These are phyloP conservation scores for Uloborus plumipes DNA, from an alignment of 2,888 invertebrate species.

Conservation along the genomic window DNA sequence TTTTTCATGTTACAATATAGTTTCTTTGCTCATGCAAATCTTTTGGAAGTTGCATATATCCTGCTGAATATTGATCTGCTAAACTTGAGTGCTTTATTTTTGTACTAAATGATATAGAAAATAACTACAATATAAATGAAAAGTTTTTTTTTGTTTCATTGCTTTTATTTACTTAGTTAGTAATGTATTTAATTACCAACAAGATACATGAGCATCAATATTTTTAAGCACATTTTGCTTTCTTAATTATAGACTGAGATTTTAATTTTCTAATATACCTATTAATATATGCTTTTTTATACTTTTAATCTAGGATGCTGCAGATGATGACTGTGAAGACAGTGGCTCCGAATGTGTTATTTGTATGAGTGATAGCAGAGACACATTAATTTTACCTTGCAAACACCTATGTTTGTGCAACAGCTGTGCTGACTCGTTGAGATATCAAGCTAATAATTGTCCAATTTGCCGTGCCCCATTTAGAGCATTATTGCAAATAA, in stretches of 20 bases:
- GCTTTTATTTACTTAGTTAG: too few species aligned
- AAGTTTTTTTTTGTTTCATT: too few species aligned
- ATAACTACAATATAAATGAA: too few species aligned
- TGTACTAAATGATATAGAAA: too few species aligned
- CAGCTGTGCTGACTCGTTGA: constrained; percentile 94
- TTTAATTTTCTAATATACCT: neutral
- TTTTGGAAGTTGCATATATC: too few species aligned
- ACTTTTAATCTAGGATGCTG: constrained; percentile 35
- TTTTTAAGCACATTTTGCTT: neutral
- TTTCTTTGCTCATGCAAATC: too few species aligned
- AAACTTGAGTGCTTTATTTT: too few species aligned
- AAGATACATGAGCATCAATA: neutral
- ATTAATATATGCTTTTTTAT: neutral
- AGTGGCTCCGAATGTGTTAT: constrained; percentile 98
- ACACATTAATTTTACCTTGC: constrained; percentile 97
- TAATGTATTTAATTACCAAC: too few species aligned
- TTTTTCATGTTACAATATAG: too few species aligned
- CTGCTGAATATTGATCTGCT: too few species aligned
- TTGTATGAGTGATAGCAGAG: constrained; percentile 98
- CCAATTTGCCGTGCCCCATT: constrained; percentile 99
- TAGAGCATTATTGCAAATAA: constrained; percentile 93
- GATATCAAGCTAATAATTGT: constrained; percentile 98
- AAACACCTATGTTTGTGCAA: constrained; percentile 96
- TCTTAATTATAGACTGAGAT: neutral
- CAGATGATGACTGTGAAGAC: constrained; percentile 89